A percentile compares a stretch with the other conserved stretches of the same genome.
phyloP scores from a whole-genome alignment of 2,888 invertebrate genomes.

The Apodemia hepburni region DNA sequence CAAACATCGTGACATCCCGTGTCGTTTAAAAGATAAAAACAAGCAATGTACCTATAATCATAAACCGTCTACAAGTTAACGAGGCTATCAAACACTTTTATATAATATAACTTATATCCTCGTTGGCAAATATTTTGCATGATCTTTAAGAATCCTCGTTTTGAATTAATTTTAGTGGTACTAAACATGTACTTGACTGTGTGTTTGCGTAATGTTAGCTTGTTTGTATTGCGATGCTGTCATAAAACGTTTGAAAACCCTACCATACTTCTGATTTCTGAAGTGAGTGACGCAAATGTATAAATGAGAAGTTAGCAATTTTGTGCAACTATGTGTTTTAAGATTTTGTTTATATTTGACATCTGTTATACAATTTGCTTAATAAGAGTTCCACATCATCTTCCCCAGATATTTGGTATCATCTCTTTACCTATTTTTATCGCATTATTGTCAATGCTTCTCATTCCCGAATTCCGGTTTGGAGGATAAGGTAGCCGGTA shows the following conservation, averaged over 20 bases:
- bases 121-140: neutral
- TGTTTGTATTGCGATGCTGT: neutral
- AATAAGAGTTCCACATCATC: neutral
- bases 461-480: too few relatives aligned
- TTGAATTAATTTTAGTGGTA: neutral
- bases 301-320: neutral
- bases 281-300: neutral
- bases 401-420: neutral
- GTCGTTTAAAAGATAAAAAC: too few relatives aligned
- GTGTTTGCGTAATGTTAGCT: constrained; percentile 2
- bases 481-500: too few relatives aligned
- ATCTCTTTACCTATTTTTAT: neutral
- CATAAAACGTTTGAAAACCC: neutral
- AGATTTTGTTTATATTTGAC: too few relatives aligned
- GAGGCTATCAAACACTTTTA: neutral
- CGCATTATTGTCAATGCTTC: neutral
- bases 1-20: too few relatives aligned
- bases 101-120: neutral
- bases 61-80: neutral
- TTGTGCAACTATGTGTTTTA: neutral
- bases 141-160: neutral
- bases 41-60: too few relatives aligned
- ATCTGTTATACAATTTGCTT: too few relatives aligned
- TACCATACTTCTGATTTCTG: neutral
- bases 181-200: constrained; percentile 1